Evolutionary conservation across 2,797 vertebrate genomes (phyloP).

Genomic region (Pipistrellus kuhlii): DNA sequence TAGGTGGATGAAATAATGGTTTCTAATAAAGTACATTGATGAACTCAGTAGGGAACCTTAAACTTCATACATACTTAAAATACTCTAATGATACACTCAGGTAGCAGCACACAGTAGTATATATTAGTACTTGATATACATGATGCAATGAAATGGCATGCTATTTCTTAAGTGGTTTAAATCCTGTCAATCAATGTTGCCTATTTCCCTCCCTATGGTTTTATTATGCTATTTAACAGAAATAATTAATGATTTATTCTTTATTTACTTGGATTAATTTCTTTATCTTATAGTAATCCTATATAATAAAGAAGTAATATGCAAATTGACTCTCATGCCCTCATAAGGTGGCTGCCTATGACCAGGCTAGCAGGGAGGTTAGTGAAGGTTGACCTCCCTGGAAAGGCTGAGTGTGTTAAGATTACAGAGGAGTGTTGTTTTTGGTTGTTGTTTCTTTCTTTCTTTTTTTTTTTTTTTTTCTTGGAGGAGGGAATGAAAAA

Average conservation of each 20-base stretch:
- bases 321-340: too few relatives aligned
- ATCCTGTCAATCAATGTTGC: not conserved
- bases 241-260: constrained; percentile 22
- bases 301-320: too few relatives aligned
- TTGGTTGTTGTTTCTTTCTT: too few relatives aligned
- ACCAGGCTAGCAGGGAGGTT: too few relatives aligned
- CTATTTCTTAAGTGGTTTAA: constrained; percentile 44
- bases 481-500: too few relatives aligned
- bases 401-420: too few relatives aligned
- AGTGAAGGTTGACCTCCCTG: too few relatives aligned
- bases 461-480: too few relatives aligned
- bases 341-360: too few relatives aligned
- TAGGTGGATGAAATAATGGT: not conserved
- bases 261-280: constrained; percentile 37
- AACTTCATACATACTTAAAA: not conserved
- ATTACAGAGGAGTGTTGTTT: too few relatives aligned
- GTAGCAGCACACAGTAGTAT: not conserved
- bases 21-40: not conserved
- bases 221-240: constrained; percentile 30
- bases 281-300: not conserved
- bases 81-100: not conserved
- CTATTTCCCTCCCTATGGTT: not conserved
- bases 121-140: not conserved
- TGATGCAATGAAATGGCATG: not conserved
- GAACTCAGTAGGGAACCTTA: not conserved